Conservation (phyloP, 2,797 vertebrate species). For the Vireo griseus region DNA sequence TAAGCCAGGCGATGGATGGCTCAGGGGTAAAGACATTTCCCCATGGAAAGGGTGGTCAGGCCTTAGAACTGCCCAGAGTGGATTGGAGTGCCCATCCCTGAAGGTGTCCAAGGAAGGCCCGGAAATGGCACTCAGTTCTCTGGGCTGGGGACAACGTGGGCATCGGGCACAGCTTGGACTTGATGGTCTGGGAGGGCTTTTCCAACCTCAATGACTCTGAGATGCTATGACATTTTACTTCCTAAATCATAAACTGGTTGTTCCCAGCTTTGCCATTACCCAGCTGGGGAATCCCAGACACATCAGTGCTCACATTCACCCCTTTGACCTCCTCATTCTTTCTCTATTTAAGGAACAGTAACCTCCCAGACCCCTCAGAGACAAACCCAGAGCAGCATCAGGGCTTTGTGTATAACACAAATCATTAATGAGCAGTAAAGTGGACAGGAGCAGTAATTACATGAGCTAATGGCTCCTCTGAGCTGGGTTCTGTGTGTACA, state of each 20-base stretch:
- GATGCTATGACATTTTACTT: background rate
- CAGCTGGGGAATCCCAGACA: background rate
- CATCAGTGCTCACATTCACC: rapidly evolving
- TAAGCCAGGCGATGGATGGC: rapidly evolving
- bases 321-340: background rate
- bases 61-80: background rate
- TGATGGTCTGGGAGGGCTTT: rapidly evolving
- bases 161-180: rapidly evolving
- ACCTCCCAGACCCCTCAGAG: background rate
- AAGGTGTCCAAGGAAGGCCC: background rate
- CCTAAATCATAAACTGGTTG: background rate
- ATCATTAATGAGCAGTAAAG: background rate
- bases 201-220: rapidly evolving
- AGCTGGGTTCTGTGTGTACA: background rate
- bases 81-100: background rate
- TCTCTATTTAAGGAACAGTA: background rate
- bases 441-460: conserved; percentile 25
- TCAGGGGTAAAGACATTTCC: background rate
- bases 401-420: background rate
- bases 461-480: background rate
- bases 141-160: background rate
- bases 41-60: rapidly evolving
- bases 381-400: rapidly evolving
- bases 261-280: background rate
- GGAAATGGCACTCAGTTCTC: rapidly evolving